Conservation (phyloP, 1,140 invertebrate genomes). For the Stegodyphus dumicola region DNA sequence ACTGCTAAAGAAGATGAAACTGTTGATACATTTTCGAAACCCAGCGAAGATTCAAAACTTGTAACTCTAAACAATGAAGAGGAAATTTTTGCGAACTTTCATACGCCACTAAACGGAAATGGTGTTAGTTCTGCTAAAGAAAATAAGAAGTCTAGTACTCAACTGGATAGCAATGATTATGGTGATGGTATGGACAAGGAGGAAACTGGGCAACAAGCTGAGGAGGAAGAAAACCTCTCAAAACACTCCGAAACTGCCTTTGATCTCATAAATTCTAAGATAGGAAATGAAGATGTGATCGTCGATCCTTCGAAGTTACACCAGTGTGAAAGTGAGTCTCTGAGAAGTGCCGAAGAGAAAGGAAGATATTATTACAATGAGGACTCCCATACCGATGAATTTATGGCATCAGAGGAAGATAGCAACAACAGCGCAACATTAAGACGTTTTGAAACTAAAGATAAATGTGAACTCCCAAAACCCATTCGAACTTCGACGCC, state of each 20-base stretch:
- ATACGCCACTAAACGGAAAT: neutral
- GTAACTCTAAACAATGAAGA: neutral
- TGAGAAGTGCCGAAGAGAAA: constrained; percentile 34
- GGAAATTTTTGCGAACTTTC: neutral
- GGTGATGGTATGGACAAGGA: neutral
- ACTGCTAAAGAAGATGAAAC: neutral
- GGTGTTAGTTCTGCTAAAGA: neutral
- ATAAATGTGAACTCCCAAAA: constrained; percentile 17
- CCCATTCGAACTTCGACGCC: constrained; percentile 24
- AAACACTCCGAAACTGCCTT: neutral
- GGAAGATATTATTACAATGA: constrained; percentile 43
- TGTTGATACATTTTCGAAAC: neutral
- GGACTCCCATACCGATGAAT: constrained; percentile 44
- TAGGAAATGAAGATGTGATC: constrained; percentile 39
- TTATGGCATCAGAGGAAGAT: constrained; percentile 48
- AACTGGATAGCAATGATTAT: neutral
- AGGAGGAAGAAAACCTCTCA: neutral
- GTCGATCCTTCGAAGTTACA: constrained; percentile 48
- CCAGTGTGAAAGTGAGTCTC: constrained; percentile 11
- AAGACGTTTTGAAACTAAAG: constrained; percentile 11
- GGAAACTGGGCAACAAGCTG: neutral
- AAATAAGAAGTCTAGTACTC: neutral
- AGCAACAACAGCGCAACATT: constrained; percentile 42
- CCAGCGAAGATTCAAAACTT: neutral
- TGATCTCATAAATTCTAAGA: constrained; percentile 24